Conservation (phyloP, 2,888 invertebrate genomes). For the Eupithecia dodoneata region DNA sequence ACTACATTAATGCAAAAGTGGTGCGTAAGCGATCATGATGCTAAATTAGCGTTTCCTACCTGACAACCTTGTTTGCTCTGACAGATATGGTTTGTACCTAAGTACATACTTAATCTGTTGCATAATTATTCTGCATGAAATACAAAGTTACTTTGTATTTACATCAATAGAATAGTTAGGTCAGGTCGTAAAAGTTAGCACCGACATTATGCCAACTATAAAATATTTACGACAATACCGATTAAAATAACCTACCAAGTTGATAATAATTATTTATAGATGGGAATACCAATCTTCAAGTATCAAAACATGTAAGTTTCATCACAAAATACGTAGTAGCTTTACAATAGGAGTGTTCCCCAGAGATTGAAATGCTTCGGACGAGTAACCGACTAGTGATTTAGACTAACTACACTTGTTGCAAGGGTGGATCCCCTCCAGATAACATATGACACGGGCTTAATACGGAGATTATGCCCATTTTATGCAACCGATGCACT, state of each 20-base stretch:
- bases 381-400: slow-evolving; percentile 70
- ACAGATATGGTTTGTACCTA: not conserved
- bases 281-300: slow-evolving; percentile 36
- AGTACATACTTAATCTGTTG: not conserved
- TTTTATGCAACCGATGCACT: slow-evolving; percentile 60
- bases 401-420: slow-evolving; percentile 80
- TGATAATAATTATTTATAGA: not conserved
- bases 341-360: slow-evolving; percentile 68
- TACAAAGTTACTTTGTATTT: slow-evolving; percentile 33
- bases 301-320: slow-evolving; percentile 61
- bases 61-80: no score
- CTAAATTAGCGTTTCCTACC: no score
- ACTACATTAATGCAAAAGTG: no score
- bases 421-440: slow-evolving; percentile 56
- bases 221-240: slow-evolving; percentile 10
- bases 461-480: slow-evolving; percentile 69
- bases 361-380: slow-evolving; percentile 69
- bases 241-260: slow-evolving; percentile 1
- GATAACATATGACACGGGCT: slow-evolving; percentile 71
- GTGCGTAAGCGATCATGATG: no score
- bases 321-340: slow-evolving; percentile 48
- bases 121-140: slow-evolving; percentile 8
- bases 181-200: not conserved
- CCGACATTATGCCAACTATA: slow-evolving; percentile 10
- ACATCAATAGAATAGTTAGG: slow-evolving; percentile 21